Base-by-base conservation (phyloP, 2,113 vertebrate species). In the Lepus europaeus region DNA sequence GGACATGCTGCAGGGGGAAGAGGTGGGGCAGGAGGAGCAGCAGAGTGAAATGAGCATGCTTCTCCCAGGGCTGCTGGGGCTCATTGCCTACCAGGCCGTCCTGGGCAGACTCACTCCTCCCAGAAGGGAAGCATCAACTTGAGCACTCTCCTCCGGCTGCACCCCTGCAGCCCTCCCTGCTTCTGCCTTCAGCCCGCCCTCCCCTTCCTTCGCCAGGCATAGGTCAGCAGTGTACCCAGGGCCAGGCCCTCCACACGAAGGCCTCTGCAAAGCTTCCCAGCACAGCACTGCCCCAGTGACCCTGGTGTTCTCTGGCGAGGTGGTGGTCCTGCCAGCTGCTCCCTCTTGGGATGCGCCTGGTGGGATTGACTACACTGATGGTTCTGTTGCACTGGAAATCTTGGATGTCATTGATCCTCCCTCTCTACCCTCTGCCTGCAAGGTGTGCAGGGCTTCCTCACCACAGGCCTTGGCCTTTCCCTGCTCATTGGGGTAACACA, bases 21-120 rank as follows among this genome's bases (percentile, higher is more conserved):
- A 49, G 53, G 36, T 0, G 0, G 73, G 20, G 31, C 11, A 53
- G 29, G 33, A 53, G 29, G 33, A 49, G 10, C 0, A 2, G 70
- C 49, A 77, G 86, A 93, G 36, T 66, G 79, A 95, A 97, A 85
- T 39, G 23, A 53, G 87, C 74, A 85, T 94, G 49, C 97, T 98
- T 96, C 12, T 89, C 59, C 87, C 68, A 1, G 1, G 0, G 0
- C 9, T 93, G 95, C 98, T 97, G 95, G 93, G 13, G 88, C 89
- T 92, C 70, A 68, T 70, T 93, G 49, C 92, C 59, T 93, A 64
- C 14, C 45, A 74, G 89, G 2, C 64, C 31, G 22, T 96, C 96
- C 92, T 53, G 4, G 66, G 93, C 84, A 51, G 0, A 0, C 74
- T 87, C 11, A 69, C 91, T 93, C 33, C 80, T 96, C 96, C 96